Evolutionary conservation across 2,797 vertebrate genomes (phyloP), one percentile per base, ranked within the genome.

Genomic region (Sarcoramphus papa): DNA sequence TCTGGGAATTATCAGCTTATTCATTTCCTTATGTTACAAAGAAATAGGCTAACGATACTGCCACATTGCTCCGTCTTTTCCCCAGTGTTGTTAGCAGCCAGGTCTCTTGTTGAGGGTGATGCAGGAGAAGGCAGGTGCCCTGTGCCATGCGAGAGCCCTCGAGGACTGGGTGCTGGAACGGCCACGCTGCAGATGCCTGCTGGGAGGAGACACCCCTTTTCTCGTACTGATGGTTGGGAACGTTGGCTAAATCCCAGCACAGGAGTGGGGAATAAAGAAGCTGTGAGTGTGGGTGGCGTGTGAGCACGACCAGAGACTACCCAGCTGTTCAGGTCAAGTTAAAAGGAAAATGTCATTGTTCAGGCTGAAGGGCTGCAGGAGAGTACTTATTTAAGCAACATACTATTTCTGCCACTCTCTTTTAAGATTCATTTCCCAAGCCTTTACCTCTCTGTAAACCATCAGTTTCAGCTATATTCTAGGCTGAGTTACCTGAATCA

Each of bases 41-140:
- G 17, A n/a, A 64, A 28, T 20, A 16, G 0, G 17, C 13, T 69
- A 69, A 27, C 0, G 6, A 5, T 48, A 12, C 4, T 0, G 0
- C 28, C 9, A 2, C 9, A 2, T 50, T 27, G 17, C 50, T 81
- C 33, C 0, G 1, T 51, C 47, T 47, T 25, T 78, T 78, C 40
- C 21, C 2, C 1, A 3, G 15, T 40, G 51, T 25, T 1, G 2
- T 40, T 9, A 45, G 74, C 33, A 50, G 57, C 33, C 37, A 25
- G n/a, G 23, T 50, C 25, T 40, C 18, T 16, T 16, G 5, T 16
- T 1, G 3, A 48, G 48, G 23, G 40, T 31, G 57, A 27, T 25
- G 19, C n/a, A 37, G 54, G 59, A 80, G 50, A 37, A 80, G 74
- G 15, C 20, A 37, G 17, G 14, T 48, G 35, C 37, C 23, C 22